Evolutionary conservation across 1,140 invertebrate species (phyloP).

Genomic region (Protaetia brevitarsis): DNA sequence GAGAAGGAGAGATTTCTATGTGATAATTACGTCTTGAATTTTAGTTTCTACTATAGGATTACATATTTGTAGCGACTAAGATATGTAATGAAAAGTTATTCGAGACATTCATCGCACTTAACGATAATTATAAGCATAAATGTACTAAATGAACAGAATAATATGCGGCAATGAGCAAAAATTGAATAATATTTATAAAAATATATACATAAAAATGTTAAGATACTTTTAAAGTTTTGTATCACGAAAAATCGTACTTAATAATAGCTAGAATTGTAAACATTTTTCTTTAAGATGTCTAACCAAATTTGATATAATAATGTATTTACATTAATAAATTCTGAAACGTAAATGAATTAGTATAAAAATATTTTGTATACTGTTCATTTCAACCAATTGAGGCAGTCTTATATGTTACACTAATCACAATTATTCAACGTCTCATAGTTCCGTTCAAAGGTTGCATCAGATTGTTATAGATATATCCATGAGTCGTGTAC

Average conservation of each 20-base stretch:
- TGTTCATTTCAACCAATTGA: background rate
- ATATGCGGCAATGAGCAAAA: constrained; percentile 1
- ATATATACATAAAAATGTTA: background rate
- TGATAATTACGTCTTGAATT: too few relatives aligned
- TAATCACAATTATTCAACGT: background rate
- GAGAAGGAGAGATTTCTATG: too few relatives aligned
- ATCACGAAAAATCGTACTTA: constrained; percentile 11
- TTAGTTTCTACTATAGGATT: too few relatives aligned
- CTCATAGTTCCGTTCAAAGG: constrained; percentile 50
- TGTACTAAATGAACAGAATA: background rate
- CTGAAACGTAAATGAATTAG: background rate
- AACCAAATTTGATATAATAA: background rate
- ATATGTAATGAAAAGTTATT: too few relatives aligned
- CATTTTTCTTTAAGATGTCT: background rate
- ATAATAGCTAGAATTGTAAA: background rate
- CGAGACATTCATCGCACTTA: too few relatives aligned
- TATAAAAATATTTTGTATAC: constrained; percentile 19
- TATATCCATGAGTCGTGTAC: constrained; percentile 74
- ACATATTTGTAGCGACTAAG: too few relatives aligned
- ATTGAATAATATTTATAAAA: background rate
- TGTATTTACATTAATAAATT: constrained; percentile 2
- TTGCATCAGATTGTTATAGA: constrained; percentile 65
- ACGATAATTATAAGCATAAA: too few relatives aligned
- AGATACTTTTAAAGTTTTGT: background rate
- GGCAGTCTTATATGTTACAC: constrained; percentile 21